These are phyloP conservation scores for Amiota mariae DNA, from an alignment of 2,888 invertebrate genomes.

Conservation along the genomic window DNA sequence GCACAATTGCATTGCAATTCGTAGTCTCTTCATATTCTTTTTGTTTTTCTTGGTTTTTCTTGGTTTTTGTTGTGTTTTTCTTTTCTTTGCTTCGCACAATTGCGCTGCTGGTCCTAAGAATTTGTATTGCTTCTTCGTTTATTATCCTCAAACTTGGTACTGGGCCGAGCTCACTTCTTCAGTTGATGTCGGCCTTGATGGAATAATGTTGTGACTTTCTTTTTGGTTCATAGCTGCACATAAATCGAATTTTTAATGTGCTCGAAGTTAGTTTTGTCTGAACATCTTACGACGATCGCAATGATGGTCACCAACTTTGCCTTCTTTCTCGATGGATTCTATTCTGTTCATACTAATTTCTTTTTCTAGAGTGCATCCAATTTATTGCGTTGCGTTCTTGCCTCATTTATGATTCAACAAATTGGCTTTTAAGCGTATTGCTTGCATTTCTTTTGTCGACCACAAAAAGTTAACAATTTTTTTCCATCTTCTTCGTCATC, in stretches of 20 bases:
- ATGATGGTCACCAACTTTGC: conserved; percentile 1
- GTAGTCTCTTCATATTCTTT: background rate
- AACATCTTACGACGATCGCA: background rate
- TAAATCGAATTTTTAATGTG: conserved; percentile 42
- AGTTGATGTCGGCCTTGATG: conserved; percentile 25
- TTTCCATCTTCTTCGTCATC: background rate
- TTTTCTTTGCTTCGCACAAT: conserved; percentile 2
- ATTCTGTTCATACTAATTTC: background rate
- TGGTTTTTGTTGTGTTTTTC: background rate
- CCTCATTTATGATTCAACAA: conserved; percentile 21
- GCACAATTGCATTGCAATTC: background rate
- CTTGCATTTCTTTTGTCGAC: background rate
- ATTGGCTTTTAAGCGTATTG: conserved; percentile 35
- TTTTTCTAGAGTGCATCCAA: background rate
- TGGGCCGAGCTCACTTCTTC: background rate
- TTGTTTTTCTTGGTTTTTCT: conserved; percentile 5
- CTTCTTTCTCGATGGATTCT: conserved; percentile 6
- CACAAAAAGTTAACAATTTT: too few relatives aligned
- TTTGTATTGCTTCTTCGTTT: background rate
- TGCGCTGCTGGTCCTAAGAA: background rate
- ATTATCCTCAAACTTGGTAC: background rate
- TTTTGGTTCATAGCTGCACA: conserved; percentile 28
- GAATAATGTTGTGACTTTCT: conserved; percentile 27
- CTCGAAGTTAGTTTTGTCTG: conserved; percentile 13
- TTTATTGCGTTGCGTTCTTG: background rate